phyloP scores from a whole-genome alignment of 2,888 invertebrate species.

The Acronicta alni region DNA sequence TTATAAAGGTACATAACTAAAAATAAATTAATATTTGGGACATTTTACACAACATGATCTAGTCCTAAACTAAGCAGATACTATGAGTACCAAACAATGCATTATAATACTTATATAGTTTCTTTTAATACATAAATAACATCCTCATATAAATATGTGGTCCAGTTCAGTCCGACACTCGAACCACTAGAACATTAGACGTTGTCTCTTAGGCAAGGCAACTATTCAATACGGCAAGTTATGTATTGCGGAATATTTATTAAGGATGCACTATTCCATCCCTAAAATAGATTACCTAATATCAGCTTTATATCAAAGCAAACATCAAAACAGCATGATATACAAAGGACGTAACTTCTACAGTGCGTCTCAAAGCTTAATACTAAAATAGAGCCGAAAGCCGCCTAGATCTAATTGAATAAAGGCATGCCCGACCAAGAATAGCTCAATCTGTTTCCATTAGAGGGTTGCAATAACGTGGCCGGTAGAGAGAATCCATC shows the following conservation, averaged over 20 bases:
- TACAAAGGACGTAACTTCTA: constrained; percentile 13
- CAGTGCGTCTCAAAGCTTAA: constrained; percentile 41
- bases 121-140: too few species aligned
- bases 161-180: too few species aligned
- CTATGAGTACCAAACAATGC: too few species aligned
- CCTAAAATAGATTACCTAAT: constrained; percentile 17
- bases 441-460: constrained; percentile 64
- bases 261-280: neutral
- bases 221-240: neutral
- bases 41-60: too few species aligned
- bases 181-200: too few species aligned
- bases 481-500: constrained; percentile 56
- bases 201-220: too few species aligned
- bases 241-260: neutral
- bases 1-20: too few species aligned
- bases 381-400: constrained; percentile 51
- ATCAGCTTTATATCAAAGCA: constrained; percentile 20
- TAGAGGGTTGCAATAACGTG: constrained; percentile 57
- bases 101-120: too few species aligned
- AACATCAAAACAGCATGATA: constrained; percentile 16
- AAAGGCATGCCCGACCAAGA: constrained; percentile 51
- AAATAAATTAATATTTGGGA: too few species aligned
- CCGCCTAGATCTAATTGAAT: constrained; percentile 52
- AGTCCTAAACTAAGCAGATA: too few species aligned
- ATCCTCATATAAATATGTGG: too few species aligned